Percentiles rank a stretch among this genome's conserved stretches.
phyloP scores from a whole-genome alignment of 92 coral and sea anemone species.

The Micromussa lordhowensis region DNA sequence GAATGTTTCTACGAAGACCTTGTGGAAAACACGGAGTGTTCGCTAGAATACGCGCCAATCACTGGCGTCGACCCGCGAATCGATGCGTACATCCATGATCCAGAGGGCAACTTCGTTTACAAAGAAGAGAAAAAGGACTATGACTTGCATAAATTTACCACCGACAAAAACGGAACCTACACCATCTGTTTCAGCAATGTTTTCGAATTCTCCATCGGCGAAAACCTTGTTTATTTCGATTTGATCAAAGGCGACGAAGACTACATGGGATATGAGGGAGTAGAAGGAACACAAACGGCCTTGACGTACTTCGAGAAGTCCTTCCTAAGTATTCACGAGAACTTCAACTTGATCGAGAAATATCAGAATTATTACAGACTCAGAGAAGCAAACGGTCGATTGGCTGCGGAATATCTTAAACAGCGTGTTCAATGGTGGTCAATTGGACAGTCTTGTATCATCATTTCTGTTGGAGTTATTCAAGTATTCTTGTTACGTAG shows the following conservation, averaged over 20 bases:
- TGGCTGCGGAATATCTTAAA: slow-evolving; percentile 86
- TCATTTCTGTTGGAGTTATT: slow-evolving; percentile 76
- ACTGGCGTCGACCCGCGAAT: slow-evolving; percentile 94
- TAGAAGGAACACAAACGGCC: slow-evolving; percentile 72
- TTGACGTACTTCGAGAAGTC: slow-evolving; percentile 93
- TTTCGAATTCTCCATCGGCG: slow-evolving; percentile 91
- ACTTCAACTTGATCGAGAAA: slow-evolving; percentile 84
- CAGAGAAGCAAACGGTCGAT: slow-evolving; percentile 93
- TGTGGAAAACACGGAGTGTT: slow-evolving; percentile 84
- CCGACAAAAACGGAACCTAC: slow-evolving; percentile 80
- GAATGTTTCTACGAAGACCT: slow-evolving; percentile 97
- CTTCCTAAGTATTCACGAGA: slow-evolving; percentile 80
- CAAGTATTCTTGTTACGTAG: slow-evolving; percentile 88
- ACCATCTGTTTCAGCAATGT: slow-evolving; percentile 97
- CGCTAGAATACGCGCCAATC: slow-evolving; percentile 95
- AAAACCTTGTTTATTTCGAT: slow-evolving; percentile 96
- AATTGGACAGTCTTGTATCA: slow-evolving; percentile 81
- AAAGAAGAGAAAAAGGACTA: slow-evolving; percentile 91
- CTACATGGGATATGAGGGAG: slow-evolving; percentile 55
- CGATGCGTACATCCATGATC: slow-evolving; percentile 87
- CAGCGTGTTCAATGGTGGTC: slow-evolving; percentile 98
- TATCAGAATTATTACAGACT: slow-evolving; percentile 95
- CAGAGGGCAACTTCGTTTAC: slow-evolving; percentile 80
- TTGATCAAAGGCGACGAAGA: slow-evolving; percentile 81
- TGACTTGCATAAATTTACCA: slow-evolving; percentile 86